Conservation (phyloP, 2,797 vertebrate species). For the Tachyglossus aculeatus region DNA sequence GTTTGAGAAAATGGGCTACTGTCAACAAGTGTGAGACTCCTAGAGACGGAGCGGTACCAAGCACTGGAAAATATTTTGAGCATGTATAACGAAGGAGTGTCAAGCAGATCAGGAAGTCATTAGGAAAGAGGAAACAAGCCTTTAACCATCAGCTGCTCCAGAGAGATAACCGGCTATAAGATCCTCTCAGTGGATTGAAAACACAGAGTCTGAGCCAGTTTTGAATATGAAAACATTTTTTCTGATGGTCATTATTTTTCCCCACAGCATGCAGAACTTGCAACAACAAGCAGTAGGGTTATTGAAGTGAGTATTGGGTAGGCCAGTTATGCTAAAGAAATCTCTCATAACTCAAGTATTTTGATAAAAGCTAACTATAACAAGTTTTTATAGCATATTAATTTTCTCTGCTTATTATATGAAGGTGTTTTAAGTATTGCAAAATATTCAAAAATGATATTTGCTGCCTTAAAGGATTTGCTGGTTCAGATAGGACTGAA, state of each 20-base stretch:
- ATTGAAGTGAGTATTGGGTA: slow-evolving; percentile 46
- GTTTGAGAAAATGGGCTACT: background rate
- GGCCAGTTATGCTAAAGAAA: slow-evolving; percentile 11
- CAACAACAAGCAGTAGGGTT: slow-evolving; percentile 22
- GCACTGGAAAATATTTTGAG: slow-evolving; percentile 39
- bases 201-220: background rate
- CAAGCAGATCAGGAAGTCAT: slow-evolving; percentile 61
- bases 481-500: slow-evolving; percentile 12
- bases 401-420: slow-evolving; percentile 39
- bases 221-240: slow-evolving; percentile 2
- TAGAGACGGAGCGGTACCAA: background rate
- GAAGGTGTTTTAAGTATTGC: slow-evolving; percentile 50
- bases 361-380: slow-evolving; percentile 39
- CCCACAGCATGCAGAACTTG: background rate
- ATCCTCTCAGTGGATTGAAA: slow-evolving; percentile 31
- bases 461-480: slow-evolving; percentile 22
- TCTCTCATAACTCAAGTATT: background rate
- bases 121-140: slow-evolving; percentile 56
- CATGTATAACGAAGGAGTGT: slow-evolving; percentile 56
- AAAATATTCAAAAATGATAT: slow-evolving; percentile 37
- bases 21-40: background rate
- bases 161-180: slow-evolving; percentile 55
- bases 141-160: slow-evolving; percentile 45
- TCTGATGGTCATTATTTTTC: slow-evolving; percentile 9
- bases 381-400: slow-evolving; percentile 1